Evolutionary conservation across 2,888 invertebrate genomes (phyloP), one percentile per base, ranked within the genome.

Genomic region (Epinotia bilunana): DNA sequence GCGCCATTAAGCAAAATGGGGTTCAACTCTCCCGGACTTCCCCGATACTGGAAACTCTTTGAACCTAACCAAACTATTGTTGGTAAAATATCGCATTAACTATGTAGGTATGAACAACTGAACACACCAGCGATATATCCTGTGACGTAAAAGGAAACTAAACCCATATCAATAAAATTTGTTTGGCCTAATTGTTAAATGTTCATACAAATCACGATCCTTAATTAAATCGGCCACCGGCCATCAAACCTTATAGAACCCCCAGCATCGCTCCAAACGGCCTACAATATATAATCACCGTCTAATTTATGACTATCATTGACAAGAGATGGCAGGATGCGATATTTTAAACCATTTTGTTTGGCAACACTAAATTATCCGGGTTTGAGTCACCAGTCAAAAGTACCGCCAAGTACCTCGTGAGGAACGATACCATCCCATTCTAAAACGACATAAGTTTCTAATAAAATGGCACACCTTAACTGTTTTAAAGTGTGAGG

Each of bases 371-470:
- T 85, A 87, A 87, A 88, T 88, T 86, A 80, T 81, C 77, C 58
- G 78, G 76, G 77, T 78, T 80, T 88, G 90, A 88, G 86, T 85
- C 87, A 87, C n/a, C n/a, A n/a, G n/a, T n/a, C 84, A 89, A 91
- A 91, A 80, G 76, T 62, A 80, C 90, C 90, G 91, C 87, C 75
- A 55, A 71, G 71, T 72, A 70, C 70, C 74, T 43, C 49, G 23
- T 43, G 70, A 70, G 61, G 61, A 61, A 11, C 58, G 11, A 12
- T 43, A 12, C 12, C 60, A n/a, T 60, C 43, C 9, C 11, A 28
- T n/a, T n/a, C 39, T 11, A 28, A 70, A 74, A 74, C 16, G 60
- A 46, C 74, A 16, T 64, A 74, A 23, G 16, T 28, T n/a, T 3
- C 7, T 61, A 46, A 53, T n/a, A 28, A 53, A 60, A n/a, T 6